phyloP scores from a whole-genome alignment of 2,888 invertebrate species.

The Horisme vitalbata region DNA sequence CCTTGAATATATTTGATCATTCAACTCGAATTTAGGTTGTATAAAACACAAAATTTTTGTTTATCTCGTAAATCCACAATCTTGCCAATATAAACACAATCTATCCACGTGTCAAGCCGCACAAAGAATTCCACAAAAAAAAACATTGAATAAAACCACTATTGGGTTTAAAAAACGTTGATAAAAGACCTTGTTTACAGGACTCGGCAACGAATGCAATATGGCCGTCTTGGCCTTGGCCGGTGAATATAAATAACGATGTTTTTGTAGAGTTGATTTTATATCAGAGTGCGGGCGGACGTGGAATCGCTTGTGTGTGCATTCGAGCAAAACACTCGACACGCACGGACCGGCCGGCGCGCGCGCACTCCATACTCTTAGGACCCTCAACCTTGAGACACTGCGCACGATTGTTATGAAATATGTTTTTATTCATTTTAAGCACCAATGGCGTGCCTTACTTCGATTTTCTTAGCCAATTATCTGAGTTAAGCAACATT shows the following conservation, averaged over 20 bases:
- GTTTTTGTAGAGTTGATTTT: constrained; percentile 73
- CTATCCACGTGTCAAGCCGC: not conserved
- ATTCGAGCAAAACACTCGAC: constrained; percentile 37
- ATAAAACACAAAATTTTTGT: not conserved
- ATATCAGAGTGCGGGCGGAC: constrained; percentile 58
- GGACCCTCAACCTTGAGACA: not conserved
- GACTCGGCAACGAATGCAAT: constrained; percentile 66
- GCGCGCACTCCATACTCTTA: constrained; percentile 16
- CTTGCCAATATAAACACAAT: constrained; percentile 2
- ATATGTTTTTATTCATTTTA: not conserved
- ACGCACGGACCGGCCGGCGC: constrained; percentile 26
- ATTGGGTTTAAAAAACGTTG: constrained; percentile 30
- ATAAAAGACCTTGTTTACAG: constrained; percentile 65
- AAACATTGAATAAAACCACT: constrained; percentile 21
- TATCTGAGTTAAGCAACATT: too few species aligned
- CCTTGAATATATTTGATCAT: too few species aligned
- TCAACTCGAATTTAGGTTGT: too few species aligned
- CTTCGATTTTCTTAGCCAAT: too few species aligned
- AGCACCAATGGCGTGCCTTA: too few species aligned
- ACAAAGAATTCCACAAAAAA: constrained; percentile 17
- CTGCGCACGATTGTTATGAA: not conserved
- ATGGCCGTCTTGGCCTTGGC: constrained; percentile 73
- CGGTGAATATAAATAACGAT: constrained; percentile 74
- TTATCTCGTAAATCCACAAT: not conserved
- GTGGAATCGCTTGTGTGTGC: constrained; percentile 37